These are phyloP conservation scores for Rhinolophus sinicus DNA, from an alignment of 2,113 vertebrate species.

Conservation along the genomic window DNA sequence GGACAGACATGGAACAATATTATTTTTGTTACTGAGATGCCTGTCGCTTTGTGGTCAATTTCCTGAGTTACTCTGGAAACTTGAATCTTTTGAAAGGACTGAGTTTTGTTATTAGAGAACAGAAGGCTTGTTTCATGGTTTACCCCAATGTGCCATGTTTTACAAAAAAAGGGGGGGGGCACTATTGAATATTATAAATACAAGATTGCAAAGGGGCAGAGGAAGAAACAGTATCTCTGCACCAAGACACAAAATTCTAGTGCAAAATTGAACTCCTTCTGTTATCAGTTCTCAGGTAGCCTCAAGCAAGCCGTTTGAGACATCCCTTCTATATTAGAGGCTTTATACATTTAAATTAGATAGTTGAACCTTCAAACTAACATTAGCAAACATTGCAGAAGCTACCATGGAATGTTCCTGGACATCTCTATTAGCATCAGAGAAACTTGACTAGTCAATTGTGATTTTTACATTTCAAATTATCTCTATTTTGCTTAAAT, in stretches of 20 bases:
- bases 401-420: neutral
- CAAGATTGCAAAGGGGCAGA: neutral
- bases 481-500: neutral
- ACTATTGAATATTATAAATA: slow-evolving; percentile 41
- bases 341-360: slow-evolving; percentile 53
- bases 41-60: neutral
- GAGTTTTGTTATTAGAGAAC: slow-evolving; percentile 26
- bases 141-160: neutral
- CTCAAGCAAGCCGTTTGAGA: neutral
- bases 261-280: neutral
- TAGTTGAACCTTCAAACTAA: slow-evolving; percentile 22
- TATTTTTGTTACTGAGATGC: neutral
- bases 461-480: neutral
- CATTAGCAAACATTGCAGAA: neutral
- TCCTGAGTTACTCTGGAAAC: neutral
- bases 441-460: neutral
- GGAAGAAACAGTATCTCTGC: neutral
- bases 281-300: neutral
- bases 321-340: neutral
- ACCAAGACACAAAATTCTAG: slow-evolving; percentile 35
- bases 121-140: neutral
- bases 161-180: neutral
- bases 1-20: neutral
- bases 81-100: neutral
- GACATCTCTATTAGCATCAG: neutral